phyloP scores from a whole-genome alignment of 1,140 invertebrate genomes.

The Orius insidiosus region DNA sequence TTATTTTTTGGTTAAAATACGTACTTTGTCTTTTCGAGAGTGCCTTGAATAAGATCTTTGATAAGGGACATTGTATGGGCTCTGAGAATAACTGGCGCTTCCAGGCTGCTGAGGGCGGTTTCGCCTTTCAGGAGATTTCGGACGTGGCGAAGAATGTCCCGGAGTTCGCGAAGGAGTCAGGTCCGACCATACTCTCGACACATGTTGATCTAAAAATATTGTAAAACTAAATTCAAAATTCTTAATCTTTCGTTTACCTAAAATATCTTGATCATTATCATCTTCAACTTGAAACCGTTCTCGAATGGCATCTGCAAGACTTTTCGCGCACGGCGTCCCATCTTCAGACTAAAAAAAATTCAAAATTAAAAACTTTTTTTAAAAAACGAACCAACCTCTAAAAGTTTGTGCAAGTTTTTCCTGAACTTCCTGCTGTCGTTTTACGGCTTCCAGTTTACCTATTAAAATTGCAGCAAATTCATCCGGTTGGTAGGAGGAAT shows the following conservation, averaged over 20 bases:
- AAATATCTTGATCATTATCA: constrained; percentile 68
- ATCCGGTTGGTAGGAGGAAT: constrained; percentile 43
- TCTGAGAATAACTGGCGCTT: neutral
- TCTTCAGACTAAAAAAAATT: neutral
- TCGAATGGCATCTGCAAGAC: constrained; percentile 49
- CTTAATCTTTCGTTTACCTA: constrained; percentile 27
- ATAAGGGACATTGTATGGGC: neutral
- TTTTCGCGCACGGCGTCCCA: constrained; percentile 11
- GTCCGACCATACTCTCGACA: constrained; percentile 75
- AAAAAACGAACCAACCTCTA: constrained; percentile 32
- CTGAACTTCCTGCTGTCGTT: constrained; percentile 50
- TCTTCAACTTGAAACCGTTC: constrained; percentile 57
- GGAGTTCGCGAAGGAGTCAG: constrained; percentile 55
- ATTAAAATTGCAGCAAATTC: constrained; percentile 62
- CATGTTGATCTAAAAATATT: constrained; percentile 59
- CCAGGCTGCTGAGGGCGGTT: constrained; percentile 5
- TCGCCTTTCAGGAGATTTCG: constrained; percentile 31
- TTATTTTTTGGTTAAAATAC: too few species aligned
- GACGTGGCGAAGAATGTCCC: constrained; percentile 41
- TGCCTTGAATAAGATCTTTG: constrained; percentile 2
- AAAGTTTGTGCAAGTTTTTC: constrained; percentile 53
- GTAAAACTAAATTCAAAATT: constrained; percentile 7
- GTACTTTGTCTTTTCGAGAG: constrained; percentile 4
- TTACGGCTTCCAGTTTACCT: constrained; percentile 59
- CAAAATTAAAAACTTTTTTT: neutral